Percentiles rank a stretch among this genome's conserved stretches.
Conservation (phyloP, 2,888 invertebrate species). For the Falcaria lacertinaria region DNA sequence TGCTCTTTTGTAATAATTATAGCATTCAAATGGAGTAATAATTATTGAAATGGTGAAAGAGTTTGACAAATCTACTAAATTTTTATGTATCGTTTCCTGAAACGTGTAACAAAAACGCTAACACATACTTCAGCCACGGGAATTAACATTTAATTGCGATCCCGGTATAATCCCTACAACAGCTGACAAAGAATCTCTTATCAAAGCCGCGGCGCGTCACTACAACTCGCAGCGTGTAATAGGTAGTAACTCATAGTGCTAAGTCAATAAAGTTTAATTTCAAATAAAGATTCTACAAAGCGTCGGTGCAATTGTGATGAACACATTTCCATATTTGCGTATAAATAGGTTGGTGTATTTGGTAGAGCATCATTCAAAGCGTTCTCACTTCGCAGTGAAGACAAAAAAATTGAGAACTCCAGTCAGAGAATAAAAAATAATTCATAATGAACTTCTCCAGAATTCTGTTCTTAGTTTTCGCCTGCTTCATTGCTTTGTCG, state of each 20-base stretch:
- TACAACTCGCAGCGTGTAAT: neutral
- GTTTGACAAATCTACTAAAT: no score
- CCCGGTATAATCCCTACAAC: conserved; percentile 2
- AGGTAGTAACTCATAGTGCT: neutral
- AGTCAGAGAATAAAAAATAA: neutral
- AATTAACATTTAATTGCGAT: neutral
- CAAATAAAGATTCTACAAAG: neutral
- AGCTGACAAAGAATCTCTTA: conserved; percentile 2
- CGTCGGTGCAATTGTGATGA: neutral
- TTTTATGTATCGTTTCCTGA: neutral
- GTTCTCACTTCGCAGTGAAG: neutral
- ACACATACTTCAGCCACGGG: neutral
- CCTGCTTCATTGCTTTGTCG: conserved; percentile 11
- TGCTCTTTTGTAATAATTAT: no score
- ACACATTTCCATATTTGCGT: neutral
- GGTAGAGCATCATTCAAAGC: conserved; percentile 1
- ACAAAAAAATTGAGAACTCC: neutral
- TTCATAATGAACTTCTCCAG: conserved; percentile 16
- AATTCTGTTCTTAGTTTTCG: conserved; percentile 14
- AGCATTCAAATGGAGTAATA: no score
- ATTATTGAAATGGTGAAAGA: no score
- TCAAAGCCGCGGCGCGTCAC: neutral
- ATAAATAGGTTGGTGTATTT: neutral
- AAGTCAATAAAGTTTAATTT: neutral
- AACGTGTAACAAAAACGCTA: neutral